Evolutionary conservation across 2,113 vertebrate species (phyloP).

Genomic region (Myxocyprinus asiaticus): DNA sequence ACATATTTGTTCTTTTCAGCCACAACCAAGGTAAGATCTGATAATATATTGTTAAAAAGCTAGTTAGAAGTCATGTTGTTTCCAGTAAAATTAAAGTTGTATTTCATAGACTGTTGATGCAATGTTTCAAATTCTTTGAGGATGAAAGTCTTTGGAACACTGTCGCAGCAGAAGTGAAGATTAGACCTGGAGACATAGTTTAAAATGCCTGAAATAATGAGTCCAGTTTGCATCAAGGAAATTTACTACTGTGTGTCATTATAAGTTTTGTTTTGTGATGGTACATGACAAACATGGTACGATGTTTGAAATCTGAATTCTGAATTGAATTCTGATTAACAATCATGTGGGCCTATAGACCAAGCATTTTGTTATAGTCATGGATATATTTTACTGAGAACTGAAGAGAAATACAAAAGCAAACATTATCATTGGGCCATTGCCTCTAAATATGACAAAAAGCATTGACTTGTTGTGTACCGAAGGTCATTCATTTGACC

Average conservation of each 20-base stretch:
- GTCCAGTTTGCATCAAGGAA: background rate
- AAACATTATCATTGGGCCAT: background rate
- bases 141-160: background rate
- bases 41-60: slow-evolving; percentile 11
- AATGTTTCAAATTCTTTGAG: background rate
- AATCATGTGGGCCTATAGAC: background rate
- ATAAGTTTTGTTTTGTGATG: background rate
- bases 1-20: slow-evolving; percentile 15
- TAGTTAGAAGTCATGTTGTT: background rate
- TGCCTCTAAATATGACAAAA: background rate
- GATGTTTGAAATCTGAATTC: background rate
- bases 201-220: background rate
- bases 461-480: background rate
- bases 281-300: background rate
- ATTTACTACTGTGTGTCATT: background rate
- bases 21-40: slow-evolving; percentile 48
- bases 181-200: background rate
- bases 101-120: background rate
- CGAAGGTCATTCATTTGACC: slow-evolving; percentile 28
- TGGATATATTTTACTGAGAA: background rate
- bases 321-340: background rate
- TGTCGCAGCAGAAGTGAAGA: background rate
- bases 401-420: background rate
- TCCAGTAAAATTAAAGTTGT: background rate
- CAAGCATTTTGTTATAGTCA: too few relatives aligned